Conservation (phyloP, 2,113 vertebrate genomes). For the Rhabdomys dilectus region DNA sequence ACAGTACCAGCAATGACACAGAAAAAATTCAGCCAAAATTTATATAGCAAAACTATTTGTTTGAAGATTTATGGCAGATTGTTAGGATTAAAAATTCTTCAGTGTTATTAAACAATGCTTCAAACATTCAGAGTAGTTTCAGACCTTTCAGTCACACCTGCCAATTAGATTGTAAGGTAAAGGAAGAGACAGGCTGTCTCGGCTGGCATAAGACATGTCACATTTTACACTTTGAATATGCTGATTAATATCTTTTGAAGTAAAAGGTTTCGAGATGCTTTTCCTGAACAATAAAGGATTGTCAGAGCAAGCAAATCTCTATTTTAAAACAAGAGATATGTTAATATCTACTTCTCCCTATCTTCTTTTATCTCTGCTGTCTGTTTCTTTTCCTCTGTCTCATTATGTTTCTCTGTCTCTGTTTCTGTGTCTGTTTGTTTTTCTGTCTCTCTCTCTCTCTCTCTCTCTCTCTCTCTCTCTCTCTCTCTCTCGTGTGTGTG, state of each 20-base stretch:
- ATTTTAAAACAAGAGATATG: not conserved
- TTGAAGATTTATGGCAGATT: slow-evolving; percentile 55
- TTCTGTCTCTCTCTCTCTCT: accelerated
- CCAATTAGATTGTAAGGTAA: not conserved
- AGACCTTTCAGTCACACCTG: slow-evolving; percentile 29
- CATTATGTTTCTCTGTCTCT: not conserved
- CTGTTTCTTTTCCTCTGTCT: not conserved
- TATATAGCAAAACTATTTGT: slow-evolving; percentile 6
- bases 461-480: not conserved
- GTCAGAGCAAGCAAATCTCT: not conserved
- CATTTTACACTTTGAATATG: not conserved
- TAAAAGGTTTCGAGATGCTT: not conserved
- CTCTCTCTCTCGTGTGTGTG: too few relatives aligned
- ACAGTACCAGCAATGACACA: slow-evolving; percentile 36
- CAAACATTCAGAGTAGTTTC: slow-evolving; percentile 52
- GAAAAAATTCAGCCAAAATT: slow-evolving; percentile 32
- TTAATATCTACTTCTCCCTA: not conserved
- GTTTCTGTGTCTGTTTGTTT: not conserved
- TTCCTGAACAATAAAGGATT: slow-evolving; percentile 2
- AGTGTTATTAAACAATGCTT: not conserved
- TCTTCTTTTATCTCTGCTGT: not conserved
- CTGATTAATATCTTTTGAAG: not conserved
- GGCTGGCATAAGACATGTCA: not conserved
- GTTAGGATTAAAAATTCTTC: slow-evolving; percentile 42
- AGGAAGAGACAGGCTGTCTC: not conserved